Evolutionary conservation across 2,888 invertebrate genomes (phyloP).

Genomic region (Gandaritis pyraliata): DNA sequence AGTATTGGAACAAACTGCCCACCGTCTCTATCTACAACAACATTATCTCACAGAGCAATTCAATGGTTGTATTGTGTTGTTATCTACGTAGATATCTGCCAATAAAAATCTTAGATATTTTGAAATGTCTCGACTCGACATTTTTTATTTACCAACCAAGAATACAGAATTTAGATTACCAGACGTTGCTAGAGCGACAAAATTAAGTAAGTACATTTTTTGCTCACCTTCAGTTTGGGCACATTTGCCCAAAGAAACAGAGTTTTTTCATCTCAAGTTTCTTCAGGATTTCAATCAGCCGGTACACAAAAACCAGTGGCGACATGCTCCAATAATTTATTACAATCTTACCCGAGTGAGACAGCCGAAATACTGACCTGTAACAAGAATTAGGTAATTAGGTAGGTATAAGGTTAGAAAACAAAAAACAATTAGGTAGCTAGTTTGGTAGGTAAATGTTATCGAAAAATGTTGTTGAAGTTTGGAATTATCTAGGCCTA

Average conservation of each 20-base stretch:
- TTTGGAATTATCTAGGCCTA: too few relatives aligned
- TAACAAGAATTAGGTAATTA: conserved; percentile 22
- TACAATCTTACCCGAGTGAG: conserved; percentile 3
- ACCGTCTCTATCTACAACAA: too few relatives aligned
- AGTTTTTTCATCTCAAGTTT: conserved; percentile 1
- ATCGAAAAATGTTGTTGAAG: too few relatives aligned
- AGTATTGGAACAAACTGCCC: too few relatives aligned
- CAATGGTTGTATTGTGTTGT: too few relatives aligned
- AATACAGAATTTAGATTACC: neutral
- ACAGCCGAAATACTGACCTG: conserved; percentile 21
- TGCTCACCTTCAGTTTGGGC: conserved; percentile 2
- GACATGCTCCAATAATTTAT: conserved; percentile 13
- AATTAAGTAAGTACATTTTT: conserved; percentile 12
- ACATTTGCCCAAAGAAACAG: neutral
- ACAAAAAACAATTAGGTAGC: too few relatives aligned
- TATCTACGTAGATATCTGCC: too few relatives aligned
- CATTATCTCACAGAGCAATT: too few relatives aligned
- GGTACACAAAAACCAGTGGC: conserved; percentile 8
- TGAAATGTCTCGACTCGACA: too few relatives aligned
- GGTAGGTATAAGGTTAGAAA: neutral
- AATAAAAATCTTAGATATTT: too few relatives aligned
- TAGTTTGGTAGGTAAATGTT: too few relatives aligned
- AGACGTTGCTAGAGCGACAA: neutral
- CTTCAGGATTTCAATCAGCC: conserved; percentile 17
- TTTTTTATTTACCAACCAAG: neutral